Evolutionary conservation across 2,797 vertebrate species (phyloP).

Genomic region (Rhyacichthys aspro): DNA sequence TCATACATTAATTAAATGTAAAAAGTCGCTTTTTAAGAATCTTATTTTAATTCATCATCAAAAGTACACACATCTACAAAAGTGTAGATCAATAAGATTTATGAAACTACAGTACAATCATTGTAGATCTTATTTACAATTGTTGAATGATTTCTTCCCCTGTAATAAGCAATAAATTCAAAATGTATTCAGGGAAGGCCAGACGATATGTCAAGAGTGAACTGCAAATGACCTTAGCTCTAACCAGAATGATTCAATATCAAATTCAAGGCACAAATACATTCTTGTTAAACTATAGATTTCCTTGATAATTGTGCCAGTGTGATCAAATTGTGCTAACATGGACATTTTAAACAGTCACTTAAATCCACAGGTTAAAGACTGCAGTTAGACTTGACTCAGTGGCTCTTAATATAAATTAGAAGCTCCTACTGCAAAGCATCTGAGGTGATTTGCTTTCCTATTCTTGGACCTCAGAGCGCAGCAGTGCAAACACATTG

Average conservation of each 20-base stretch:
- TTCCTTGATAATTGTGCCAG: slow-evolving; percentile 1
- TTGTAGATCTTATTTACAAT: slow-evolving; percentile 79
- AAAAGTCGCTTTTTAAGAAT: slow-evolving; percentile 61
- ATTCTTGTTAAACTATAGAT: slow-evolving; percentile 5
- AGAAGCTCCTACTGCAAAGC: slow-evolving; percentile 16
- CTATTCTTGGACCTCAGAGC: slow-evolving; percentile 34
- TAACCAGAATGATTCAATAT: slow-evolving; percentile 12
- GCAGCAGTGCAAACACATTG: background rate
- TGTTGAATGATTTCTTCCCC: slow-evolving; percentile 62
- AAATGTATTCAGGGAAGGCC: slow-evolving; percentile 37
- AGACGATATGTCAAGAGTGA: slow-evolving; percentile 38
- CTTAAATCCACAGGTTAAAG: slow-evolving; percentile 38
- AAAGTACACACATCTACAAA: slow-evolving; percentile 79
- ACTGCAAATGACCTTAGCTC: slow-evolving; percentile 18
- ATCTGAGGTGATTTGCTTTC: slow-evolving; percentile 29
- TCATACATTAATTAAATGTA: background rate
- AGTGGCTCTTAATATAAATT: slow-evolving; percentile 23
- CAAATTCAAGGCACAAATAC: slow-evolving; percentile 6
- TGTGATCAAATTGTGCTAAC: slow-evolving; percentile 12
- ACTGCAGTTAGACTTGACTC: slow-evolving; percentile 6
- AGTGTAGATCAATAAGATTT: slow-evolving; percentile 77
- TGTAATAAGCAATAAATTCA: slow-evolving; percentile 50
- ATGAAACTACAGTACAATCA: slow-evolving; percentile 81
- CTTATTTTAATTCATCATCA: slow-evolving; percentile 80
- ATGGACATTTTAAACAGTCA: slow-evolving; percentile 5